phyloP scores from a whole-genome alignment of 2,113 vertebrate genomes.

The Harpagus bidentatus region DNA sequence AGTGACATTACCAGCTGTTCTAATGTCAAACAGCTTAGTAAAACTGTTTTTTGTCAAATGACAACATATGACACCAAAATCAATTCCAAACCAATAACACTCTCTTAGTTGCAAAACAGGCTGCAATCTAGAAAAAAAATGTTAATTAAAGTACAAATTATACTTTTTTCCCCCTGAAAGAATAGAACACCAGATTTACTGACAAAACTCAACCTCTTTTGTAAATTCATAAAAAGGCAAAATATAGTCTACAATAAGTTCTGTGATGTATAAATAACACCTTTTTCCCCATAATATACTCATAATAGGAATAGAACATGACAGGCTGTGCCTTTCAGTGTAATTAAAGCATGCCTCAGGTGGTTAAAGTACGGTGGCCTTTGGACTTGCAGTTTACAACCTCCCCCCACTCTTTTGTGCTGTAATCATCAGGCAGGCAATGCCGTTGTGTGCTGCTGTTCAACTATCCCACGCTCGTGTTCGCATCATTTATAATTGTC shows the following conservation, averaged over 20 bases:
- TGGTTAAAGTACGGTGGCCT: neutral
- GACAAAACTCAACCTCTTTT: constrained; percentile 13
- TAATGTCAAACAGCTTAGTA: constrained; percentile 78
- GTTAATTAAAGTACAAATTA: constrained; percentile 71
- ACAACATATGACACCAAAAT: constrained; percentile 82
- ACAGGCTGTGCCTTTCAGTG: constrained; percentile 12
- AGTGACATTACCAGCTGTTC: constrained; percentile 83
- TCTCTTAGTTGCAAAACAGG: constrained; percentile 63
- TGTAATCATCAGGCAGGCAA: neutral
- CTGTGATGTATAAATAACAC: constrained; percentile 41
- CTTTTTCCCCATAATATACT: neutral
- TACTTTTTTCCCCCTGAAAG: constrained; percentile 13
- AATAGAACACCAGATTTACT: constrained; percentile 15
- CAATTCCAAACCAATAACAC: constrained; percentile 78
- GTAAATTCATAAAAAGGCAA: constrained; percentile 5
- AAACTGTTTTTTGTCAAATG: constrained; percentile 80
- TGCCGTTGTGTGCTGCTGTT: neutral
- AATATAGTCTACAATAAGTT: neutral
- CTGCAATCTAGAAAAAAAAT: constrained; percentile 31
- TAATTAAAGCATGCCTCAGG: constrained; percentile 43
- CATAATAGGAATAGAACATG: neutral
- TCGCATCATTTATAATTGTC: constrained; percentile 69
- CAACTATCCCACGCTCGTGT: constrained; percentile 35
- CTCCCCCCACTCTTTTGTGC: neutral
- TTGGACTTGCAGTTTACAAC: neutral